These are phyloP conservation scores for Aphelocoma coerulescens DNA, from an alignment of 2,113 vertebrate genomes.

Conservation along the genomic window DNA sequence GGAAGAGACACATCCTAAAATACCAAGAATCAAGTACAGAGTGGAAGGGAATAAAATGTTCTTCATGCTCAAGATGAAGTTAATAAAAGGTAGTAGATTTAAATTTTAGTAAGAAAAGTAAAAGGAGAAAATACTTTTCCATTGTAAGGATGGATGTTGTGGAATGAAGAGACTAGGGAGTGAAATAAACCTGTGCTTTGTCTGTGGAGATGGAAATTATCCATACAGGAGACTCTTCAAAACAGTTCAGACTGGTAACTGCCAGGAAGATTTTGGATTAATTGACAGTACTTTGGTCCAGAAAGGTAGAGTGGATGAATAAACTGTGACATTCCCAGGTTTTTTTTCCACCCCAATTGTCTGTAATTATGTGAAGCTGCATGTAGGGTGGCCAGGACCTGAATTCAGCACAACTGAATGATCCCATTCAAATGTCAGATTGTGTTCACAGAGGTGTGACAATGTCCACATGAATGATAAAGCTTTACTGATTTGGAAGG, in stretches of 20 bases:
- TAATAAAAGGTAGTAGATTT: accelerated
- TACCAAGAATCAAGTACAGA: neutral
- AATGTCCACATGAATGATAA: neutral
- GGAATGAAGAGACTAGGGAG: neutral
- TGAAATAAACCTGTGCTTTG: neutral
- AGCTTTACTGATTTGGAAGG: neutral
- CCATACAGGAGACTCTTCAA: neutral
- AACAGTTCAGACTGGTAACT: neutral
- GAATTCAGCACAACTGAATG: neutral
- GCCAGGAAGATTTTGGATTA: neutral
- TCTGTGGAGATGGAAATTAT: neutral
- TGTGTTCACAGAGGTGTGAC: neutral
- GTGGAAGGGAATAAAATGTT: neutral
- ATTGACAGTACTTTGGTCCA: neutral
- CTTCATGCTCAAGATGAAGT: neutral
- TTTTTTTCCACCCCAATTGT: neutral
- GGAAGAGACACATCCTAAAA: neutral
- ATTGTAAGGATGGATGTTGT: neutral
- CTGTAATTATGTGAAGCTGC: neutral
- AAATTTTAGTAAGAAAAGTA: neutral
- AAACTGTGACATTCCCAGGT: neutral
- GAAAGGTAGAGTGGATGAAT: neutral
- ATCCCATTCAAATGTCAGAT: neutral
- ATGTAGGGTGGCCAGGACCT: neutral
- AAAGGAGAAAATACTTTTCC: neutral